Percentiles rank a stretch among this genome's conserved stretches.
phyloP scores from a whole-genome alignment of 2,888 invertebrate genomes.

The Neoscelio sp. region DNA sequence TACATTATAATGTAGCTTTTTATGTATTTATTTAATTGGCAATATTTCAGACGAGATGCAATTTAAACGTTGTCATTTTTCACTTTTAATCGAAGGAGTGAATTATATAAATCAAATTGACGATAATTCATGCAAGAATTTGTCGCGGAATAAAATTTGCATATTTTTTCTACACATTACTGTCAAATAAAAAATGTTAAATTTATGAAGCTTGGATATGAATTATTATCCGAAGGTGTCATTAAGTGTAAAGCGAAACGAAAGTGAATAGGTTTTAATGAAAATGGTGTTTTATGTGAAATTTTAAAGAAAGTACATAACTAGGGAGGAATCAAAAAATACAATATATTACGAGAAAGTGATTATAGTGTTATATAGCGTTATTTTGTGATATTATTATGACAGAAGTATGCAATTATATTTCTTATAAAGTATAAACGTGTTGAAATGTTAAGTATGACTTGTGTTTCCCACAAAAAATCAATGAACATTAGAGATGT shows the following conservation, averaged over 20 bases:
- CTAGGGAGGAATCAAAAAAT: no score
- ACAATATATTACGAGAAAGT: no score
- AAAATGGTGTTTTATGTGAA: constrained; percentile 19
- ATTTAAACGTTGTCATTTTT: constrained; percentile 6
- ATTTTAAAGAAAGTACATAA: constrained; percentile 17
- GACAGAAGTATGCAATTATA: no score
- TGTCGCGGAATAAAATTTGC: constrained; percentile 38
- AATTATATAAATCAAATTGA: constrained; percentile 33
- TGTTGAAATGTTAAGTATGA: no score
- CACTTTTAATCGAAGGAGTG: constrained; percentile 5
- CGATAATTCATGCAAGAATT: constrained; percentile 22
- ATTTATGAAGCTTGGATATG: constrained; percentile 20
- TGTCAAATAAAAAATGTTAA: constrained; percentile 30
- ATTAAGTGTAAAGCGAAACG: constrained; percentile 12
- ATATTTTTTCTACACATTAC: constrained; percentile 4
- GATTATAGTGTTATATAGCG: not conserved
- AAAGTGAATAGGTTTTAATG: no score
- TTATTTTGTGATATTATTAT: no score
- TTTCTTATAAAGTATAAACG: no score
- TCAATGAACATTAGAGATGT: no score
- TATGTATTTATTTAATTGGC: no score
- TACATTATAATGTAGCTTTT: no score
- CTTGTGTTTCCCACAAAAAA: no score
- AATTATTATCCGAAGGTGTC: constrained; percentile 12
- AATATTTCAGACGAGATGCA: not conserved